Base-by-base conservation (phyloP, 1,140 invertebrate genomes). In the Mycetomoellerius zeteki region DNA sequence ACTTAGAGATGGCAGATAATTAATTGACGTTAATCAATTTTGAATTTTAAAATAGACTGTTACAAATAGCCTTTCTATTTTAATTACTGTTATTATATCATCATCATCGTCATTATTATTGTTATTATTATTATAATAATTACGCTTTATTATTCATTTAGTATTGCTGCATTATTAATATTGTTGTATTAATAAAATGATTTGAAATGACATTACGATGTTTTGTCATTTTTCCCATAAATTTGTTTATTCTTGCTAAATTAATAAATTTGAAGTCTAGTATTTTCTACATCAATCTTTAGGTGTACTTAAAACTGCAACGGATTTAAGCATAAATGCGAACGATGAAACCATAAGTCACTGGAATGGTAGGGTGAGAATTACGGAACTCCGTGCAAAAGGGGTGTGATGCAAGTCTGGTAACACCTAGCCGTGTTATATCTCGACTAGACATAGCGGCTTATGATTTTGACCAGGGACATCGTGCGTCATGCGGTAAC, bases 341-440 rank as follows among this genome's bases (percentile, higher is more conserved):
- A 84, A 84, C 80, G 54, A 75, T 75, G 69, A 75, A 62, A 84
- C 37, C 54, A 75, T 75, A 84, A 84, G 69, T 84, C 54, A 84
- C 14, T 24, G 8, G 12, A n/a, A 47, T 5, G 30, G 71, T 75
- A 60, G 67, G 24, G 24, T 50, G 27, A 5, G 69, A 84, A 84
- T 84, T 84, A 62, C n/a, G 69, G 54, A 50, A 84, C 33, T 60
- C 33, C 24, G 52, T 30, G 78, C 64, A 81, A 47, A 82, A 52
- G 67, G 80, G 52, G 24, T 84, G 80, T 84, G 8, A 84, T 73
- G 56, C 69, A 60, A 75, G 69, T 43, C 69, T 75, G 37, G 80
- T 73, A 73, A 82, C 80, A 84, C 54, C 69, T 84, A 84, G 80
- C 37, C 54, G 54, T 84, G 80, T 84, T 84, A 84, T 75, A 75